A percentile compares a stretch with the other conserved stretches of the same genome.
Evolutionary conservation across 1,140 invertebrate genomes (phyloP).

Genomic region (Limonius californicus): DNA sequence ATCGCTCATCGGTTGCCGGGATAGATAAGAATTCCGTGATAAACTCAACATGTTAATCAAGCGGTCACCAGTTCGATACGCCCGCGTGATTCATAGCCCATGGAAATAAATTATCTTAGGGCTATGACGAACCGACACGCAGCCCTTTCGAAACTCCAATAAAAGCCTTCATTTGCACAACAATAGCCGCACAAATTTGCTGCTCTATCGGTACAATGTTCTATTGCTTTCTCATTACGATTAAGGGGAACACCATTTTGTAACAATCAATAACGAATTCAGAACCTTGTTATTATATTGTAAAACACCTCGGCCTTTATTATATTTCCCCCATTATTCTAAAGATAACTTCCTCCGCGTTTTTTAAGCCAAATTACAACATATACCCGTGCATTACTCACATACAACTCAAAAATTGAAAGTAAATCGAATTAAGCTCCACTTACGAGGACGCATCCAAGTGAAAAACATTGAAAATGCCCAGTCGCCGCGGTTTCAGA

Average conservation of each 20-base stretch:
- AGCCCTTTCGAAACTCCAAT: conserved; percentile 10
- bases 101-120: conserved; percentile 15
- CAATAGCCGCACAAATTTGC: conserved; percentile 11
- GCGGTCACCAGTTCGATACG: conserved; percentile 14
- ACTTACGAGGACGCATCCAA: no score
- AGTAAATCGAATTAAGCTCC: no score
- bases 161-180: conserved; percentile 12
- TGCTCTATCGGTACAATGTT: conserved; percentile 7
- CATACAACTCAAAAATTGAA: no score
- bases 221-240: conserved; percentile 9
- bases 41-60: conserved; percentile 14
- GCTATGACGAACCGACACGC: conserved; percentile 14
- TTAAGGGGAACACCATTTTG: neutral
- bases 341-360: no score
- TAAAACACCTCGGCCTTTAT: no score
- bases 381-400: no score
- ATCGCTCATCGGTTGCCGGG: neutral
- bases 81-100: conserved; percentile 7
- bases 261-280: neutral
- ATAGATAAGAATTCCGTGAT: conserved; percentile 11
- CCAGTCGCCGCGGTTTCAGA: no score
- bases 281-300: neutral
- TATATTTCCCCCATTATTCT: no score
- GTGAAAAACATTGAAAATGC: no score
- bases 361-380: no score